Base-by-base conservation (phyloP, 2,888 invertebrate genomes). In the Watsonalla binaria region DNA sequence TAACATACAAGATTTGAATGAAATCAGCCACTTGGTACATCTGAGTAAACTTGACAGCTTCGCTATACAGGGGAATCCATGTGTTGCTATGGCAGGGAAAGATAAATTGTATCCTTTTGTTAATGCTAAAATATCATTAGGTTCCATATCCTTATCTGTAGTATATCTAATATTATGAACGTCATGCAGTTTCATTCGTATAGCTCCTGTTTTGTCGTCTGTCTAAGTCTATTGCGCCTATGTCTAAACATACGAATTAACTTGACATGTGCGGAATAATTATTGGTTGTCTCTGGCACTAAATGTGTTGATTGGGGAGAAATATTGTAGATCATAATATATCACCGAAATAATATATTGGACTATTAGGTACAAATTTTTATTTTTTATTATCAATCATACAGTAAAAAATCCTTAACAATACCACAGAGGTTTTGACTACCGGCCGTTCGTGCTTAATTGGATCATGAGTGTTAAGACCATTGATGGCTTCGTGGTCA, bases 361-460 rank as follows among this genome's bases (percentile, higher is more conserved):
- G 24, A 24, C 24, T 24, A 4, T 4, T 2, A 24, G 24, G 24
- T 24, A 4, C 24, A 2, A 2, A 24, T 2, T 24, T 24, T 24
- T 24, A 2, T 24, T 24, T 24, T 2, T 24, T 24, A 8, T 6
- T 45, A 49, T 54, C 42, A 50, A 47, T n/a, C n/a, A 46, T 14
- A 14, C 24, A 24, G 47, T 33, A 45, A 13, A 37, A 46, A 56
- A 52, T 70, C 58, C 71, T 76, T 71, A 68, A 70, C 57, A 39
- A 15, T 13, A n/a, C 35, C 13, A 35, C 86, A 97, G 96, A 82
- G 96, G 96, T 45, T 97, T 96, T 83, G 96, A 97, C 84, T 97
- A 97, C 86, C 94, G 98, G 55, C 97, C 98, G 45, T 98, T 96
- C 88, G 94, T 98, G 58, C 93, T 98, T 57, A 98, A 98, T 85